Evolutionary conservation across 2,888 invertebrate genomes (phyloP), one percentile per base, ranked within the genome.

Genomic region (Xestia sexstrigata): DNA sequence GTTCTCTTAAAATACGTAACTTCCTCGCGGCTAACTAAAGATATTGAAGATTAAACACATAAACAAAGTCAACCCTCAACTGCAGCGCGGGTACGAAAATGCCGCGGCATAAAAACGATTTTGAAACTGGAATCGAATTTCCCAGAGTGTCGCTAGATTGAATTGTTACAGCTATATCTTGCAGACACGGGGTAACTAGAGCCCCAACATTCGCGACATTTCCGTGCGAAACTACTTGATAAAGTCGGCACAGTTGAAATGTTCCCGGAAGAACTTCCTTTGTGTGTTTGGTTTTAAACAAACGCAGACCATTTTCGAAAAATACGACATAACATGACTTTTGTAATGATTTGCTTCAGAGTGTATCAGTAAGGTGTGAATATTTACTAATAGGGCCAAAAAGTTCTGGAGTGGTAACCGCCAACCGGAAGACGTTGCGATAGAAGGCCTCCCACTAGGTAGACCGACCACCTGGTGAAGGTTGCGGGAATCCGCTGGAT

Each of bases 121-220:
- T 79, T 80, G 77, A 78, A 83, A 81, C 77, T 74, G 74, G 83
- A 91, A 92, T 92, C 89, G 92, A 91, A 92, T 92, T 91, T 90
- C 83, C 83, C 47, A 82, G 88, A 87, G 88, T 90, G 90, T 88
- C 89, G 76, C 70, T 84, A 86, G 88, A 90, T 91, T 90, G 91
- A 91, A 91, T 92, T 92, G 92, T 91, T 90, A 89, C 88, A 88
- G 83, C 86, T 90, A 88, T 91, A 88, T 90, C 87, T 88, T 84
- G 81, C 86, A 84, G 86, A 89, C 84, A 86, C 83, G 78, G 83
- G 85, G 90, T 88, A 89, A 87, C 90, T 86, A 88, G 83, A 84
- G 83, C 77, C 72, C 62, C 65, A 68, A 77, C 84, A 84, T 45
- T 76, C 72, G 80, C 76, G 82, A 81, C 84, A 83, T 86, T 86